These are phyloP conservation scores for Thaumetopoea pityocampa DNA, from an alignment of 1,140 invertebrate genomes.

Conservation along the genomic window DNA sequence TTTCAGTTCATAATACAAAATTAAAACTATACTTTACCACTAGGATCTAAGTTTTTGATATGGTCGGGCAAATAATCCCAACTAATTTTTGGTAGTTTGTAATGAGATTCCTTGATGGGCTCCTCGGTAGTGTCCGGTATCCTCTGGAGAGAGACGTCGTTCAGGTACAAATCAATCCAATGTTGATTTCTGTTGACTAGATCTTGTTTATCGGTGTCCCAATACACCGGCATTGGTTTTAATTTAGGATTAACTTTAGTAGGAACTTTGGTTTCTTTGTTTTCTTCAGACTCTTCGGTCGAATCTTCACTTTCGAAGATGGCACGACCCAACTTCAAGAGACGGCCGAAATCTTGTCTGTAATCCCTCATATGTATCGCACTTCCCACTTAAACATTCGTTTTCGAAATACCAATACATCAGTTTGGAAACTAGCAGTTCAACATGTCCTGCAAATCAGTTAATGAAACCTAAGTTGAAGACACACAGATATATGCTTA, in stretches of 20 bases:
- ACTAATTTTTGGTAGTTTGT: slow-evolving; percentile 50
- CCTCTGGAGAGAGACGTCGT: slow-evolving; percentile 47
- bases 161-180: slow-evolving; percentile 55
- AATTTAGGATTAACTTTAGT: slow-evolving; percentile 28
- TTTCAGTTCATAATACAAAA: slow-evolving; percentile 25
- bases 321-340: slow-evolving; percentile 50
- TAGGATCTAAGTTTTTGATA: slow-evolving; percentile 42
- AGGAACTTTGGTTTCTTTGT: slow-evolving; percentile 15
- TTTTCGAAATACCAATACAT: slow-evolving; percentile 49
- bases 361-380: slow-evolving; percentile 67
- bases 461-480: slow-evolving; percentile 69
- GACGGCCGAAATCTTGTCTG: slow-evolving; percentile 65
- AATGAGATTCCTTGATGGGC: slow-evolving; percentile 62
- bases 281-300: slow-evolving; percentile 35
- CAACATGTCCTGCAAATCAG: slow-evolving; percentile 71
- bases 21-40: slow-evolving; percentile 62
- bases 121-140: slow-evolving; percentile 61
- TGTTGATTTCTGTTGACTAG: slow-evolving; percentile 45
- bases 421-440: slow-evolving; percentile 52
- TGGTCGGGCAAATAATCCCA: slow-evolving; percentile 48
- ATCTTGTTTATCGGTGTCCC: slow-evolving; percentile 58
- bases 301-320: slow-evolving; percentile 34
- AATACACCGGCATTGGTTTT: slow-evolving; percentile 65
- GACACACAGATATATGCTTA: slow-evolving; percentile 68
- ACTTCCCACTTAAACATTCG: slow-evolving; percentile 38